Percentiles rank a stretch among this genome's conserved stretches.
These are phyloP conservation scores for Eulemur rufifrons DNA, from an alignment of 2,113 vertebrate genomes.

Conservation along the genomic window DNA sequence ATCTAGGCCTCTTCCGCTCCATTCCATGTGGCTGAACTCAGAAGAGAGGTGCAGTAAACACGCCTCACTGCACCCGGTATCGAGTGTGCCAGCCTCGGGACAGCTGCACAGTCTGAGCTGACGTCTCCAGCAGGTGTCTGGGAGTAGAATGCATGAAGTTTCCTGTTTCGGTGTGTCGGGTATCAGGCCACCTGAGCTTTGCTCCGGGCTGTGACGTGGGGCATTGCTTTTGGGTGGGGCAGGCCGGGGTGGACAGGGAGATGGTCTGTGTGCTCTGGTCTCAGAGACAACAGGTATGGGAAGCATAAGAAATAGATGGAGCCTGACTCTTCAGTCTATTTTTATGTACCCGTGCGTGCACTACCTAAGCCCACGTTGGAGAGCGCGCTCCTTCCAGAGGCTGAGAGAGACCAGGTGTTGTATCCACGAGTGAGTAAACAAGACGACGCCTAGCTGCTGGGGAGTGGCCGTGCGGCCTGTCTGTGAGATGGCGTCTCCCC, in stretches of 20 bases:
- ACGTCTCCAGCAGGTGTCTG: neutral
- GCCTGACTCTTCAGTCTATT: neutral
- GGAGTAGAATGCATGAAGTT: rapidly evolving
- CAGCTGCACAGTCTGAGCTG: neutral
- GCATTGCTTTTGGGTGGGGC: neutral
- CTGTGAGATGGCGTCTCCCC: neutral
- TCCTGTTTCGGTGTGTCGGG: rapidly evolving
- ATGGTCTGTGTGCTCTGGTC: neutral
- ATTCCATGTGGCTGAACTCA: neutral
- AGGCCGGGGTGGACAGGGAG: neutral
- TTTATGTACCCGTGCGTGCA: no score
- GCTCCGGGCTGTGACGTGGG: no score
- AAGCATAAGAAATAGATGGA: neutral
- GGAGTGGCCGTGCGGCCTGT: no score
- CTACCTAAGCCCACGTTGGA: rapidly evolving
- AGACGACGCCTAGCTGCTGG: no score
- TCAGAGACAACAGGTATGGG: neutral
- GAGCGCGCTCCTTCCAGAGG: neutral
- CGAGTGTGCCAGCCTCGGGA: no score
- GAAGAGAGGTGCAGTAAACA: neutral
- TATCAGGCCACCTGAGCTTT: neutral
- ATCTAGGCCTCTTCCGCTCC: no score
- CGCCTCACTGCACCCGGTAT: rapidly evolving
- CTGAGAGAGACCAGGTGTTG: neutral
- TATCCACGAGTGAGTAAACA: neutral